Evolutionary conservation across 2,113 vertebrate genomes (phyloP).

Genomic region (Corythoichthys intestinalis): DNA sequence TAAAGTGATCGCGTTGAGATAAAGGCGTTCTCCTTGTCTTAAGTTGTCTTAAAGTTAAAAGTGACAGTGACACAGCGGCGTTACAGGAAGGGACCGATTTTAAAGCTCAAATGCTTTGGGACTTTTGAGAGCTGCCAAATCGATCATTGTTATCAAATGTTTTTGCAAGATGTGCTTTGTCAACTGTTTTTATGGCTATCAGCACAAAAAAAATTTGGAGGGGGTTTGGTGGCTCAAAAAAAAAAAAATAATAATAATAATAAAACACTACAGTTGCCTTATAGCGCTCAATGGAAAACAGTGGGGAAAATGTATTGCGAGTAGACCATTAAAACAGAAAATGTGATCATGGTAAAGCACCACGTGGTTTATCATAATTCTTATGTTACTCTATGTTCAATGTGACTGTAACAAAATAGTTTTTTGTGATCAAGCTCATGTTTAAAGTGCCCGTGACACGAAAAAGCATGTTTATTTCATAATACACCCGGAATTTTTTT

Average conservation of each 20-base stretch:
- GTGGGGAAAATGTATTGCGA: not conserved
- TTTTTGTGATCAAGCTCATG: too few species aligned
- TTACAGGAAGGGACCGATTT: not conserved
- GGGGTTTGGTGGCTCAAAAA: not conserved
- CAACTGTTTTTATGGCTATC: not conserved
- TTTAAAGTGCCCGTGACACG: too few species aligned
- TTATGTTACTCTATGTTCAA: too few species aligned
- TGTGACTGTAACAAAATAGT: too few species aligned
- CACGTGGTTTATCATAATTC: not conserved
- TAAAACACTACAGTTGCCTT: not conserved
- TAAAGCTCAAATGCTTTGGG: not conserved
- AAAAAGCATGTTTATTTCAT: too few species aligned
- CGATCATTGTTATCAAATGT: not conserved
- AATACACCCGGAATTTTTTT: too few species aligned
- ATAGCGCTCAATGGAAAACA: not conserved
- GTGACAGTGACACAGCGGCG: not conserved
- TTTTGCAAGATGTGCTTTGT: not conserved
- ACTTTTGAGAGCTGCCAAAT: not conserved
- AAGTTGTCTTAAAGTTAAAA: not conserved
- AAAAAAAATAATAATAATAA: not conserved
- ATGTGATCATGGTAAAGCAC: not conserved
- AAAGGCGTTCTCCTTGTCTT: not conserved
- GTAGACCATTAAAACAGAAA: not conserved
- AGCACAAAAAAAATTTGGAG: not conserved
- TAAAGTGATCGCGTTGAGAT: not conserved